Evolutionary conservation across 2,797 vertebrate genomes (phyloP).

Genomic region (Acrossocheilus wenchowensis): DNA sequence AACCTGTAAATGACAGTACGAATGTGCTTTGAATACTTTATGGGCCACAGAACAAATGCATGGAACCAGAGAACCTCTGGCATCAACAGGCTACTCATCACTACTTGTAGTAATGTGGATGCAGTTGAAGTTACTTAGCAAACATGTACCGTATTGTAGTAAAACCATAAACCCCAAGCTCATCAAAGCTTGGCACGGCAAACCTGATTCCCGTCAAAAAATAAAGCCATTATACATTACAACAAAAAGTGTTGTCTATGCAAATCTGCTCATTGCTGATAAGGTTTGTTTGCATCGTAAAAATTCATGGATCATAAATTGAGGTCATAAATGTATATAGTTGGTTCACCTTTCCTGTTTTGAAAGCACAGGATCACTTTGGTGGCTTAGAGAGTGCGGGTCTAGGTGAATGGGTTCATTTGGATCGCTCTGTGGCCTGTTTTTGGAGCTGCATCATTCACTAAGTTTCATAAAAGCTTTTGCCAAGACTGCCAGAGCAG

Average conservation of each 20-base stretch:
- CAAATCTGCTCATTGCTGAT: background rate
- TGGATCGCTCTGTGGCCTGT: slow-evolving; percentile 52
- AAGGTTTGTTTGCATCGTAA: slow-evolving; percentile 21
- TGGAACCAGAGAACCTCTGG: slow-evolving; percentile 27
- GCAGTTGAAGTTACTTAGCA: background rate
- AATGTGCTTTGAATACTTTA: slow-evolving; percentile 25
- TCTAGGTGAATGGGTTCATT: slow-evolving; percentile 62
- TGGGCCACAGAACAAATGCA: slow-evolving; percentile 17
- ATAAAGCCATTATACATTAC: background rate
- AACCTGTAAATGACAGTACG: slow-evolving; percentile 7
- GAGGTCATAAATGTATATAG: background rate
- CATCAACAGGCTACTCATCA: background rate
- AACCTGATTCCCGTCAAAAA: background rate
- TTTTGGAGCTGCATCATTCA: slow-evolving; percentile 61
- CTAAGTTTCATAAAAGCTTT: slow-evolving; percentile 57
- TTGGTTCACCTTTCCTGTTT: background rate
- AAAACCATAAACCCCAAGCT: slow-evolving; percentile 1
- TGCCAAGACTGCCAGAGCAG: slow-evolving; percentile 61
- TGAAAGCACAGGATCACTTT: slow-evolving; percentile 15
- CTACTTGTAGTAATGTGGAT: background rate
- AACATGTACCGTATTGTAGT: background rate
- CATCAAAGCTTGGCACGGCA: background rate
- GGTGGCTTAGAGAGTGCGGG: background rate
- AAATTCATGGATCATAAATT: background rate
- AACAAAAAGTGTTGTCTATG: background rate